Base-by-base conservation (phyloP, 2,113 vertebrate species). In the Tor tambroides region DNA sequence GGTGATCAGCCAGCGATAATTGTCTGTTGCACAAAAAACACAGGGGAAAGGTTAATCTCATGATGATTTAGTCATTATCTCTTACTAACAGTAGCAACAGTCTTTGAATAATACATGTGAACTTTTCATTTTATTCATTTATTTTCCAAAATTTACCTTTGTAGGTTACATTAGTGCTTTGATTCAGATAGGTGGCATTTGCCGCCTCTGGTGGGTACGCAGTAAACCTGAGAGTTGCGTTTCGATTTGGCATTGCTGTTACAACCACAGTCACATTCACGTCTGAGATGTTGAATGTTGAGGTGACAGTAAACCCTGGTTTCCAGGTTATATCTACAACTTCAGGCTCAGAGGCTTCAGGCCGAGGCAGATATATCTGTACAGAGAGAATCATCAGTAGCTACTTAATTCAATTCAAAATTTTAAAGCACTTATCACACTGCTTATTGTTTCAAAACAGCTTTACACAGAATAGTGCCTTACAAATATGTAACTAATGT, bases 1-100 rank as follows among this genome's bases (percentile, higher is more conserved):
- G 21, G 92, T 93, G 87, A 96, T 91, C 72, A 94, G 85, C 95
- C 95, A 96, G 35, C 91, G 93, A 82, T 93, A 94, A 30, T 72
- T 87, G 4, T 74, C 95, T 94, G 74, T 80, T 88, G 61, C 54
- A 89, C 61, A 86, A 83, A 91, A 14, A 51, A 71, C 26, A 86
- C 80, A 79, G 14, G 41, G 0, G 19, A 28, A 14, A 77, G 5
- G 35, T 78, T 6, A 82, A 19, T 41, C 69, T 19, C 30, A 35
- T 76, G 6, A 43, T n/a, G 21, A 76, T 76, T 49, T 21, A 19
- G 9, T 78, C 4, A 21, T 54, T 9, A 35, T 35, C 19, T 10
- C 32, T 71, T 1, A 5, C 15, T 32, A 23, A 59, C 6, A 59
- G 56, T 9, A 59, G 21, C 21, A 54, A 21, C 51, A 54, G 51